These are phyloP conservation scores for Oryzias sinensis DNA, from an alignment of 2,797 vertebrate genomes.

Conservation along the genomic window DNA sequence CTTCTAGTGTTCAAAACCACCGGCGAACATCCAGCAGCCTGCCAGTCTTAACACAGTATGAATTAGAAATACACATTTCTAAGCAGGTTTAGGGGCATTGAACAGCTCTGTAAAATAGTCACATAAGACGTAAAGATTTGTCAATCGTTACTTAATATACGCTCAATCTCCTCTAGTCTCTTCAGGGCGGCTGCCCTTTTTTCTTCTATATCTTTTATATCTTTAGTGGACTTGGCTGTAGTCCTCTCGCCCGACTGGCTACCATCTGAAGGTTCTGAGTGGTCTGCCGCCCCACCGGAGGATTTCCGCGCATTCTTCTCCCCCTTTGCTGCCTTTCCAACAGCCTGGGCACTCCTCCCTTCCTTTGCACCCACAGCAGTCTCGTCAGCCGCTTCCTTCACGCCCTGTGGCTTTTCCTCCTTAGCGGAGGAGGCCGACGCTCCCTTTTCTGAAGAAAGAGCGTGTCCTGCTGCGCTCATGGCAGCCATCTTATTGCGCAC, in stretches of 20 bases:
- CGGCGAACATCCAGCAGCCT: constrained; percentile 9
- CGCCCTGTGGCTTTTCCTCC: constrained; percentile 45
- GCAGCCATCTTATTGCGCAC: constrained; percentile 93
- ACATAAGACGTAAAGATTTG: constrained; percentile 34
- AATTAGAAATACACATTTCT: constrained; percentile 42
- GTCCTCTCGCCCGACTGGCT: constrained; percentile 79
- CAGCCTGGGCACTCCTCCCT: constrained; percentile 52
- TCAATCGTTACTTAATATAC: constrained; percentile 95
- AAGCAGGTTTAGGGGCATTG: constrained; percentile 21
- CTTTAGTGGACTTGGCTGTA: constrained; percentile 88
- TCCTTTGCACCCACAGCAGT: constrained; percentile 57
- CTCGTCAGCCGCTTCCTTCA: constrained; percentile 44
- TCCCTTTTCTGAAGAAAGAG: constrained; percentile 57
- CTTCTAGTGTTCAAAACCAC: constrained; percentile 46
- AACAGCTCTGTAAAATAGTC: constrained; percentile 67
- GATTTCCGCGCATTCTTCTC: constrained; percentile 81
- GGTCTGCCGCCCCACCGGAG: constrained; percentile 63
- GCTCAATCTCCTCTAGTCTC: constrained; percentile 98
- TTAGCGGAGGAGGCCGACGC: constrained; percentile 19
- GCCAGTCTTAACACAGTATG: constrained; percentile 20
- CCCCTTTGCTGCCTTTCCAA: constrained; percentile 64
- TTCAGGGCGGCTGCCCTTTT: constrained; percentile 96
- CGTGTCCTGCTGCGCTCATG: constrained; percentile 74
- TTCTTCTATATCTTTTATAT: constrained; percentile 95
- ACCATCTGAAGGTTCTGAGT: constrained; percentile 76